Base-by-base conservation (phyloP, 2,797 vertebrate genomes). In the Tauraco hartlaubi region DNA sequence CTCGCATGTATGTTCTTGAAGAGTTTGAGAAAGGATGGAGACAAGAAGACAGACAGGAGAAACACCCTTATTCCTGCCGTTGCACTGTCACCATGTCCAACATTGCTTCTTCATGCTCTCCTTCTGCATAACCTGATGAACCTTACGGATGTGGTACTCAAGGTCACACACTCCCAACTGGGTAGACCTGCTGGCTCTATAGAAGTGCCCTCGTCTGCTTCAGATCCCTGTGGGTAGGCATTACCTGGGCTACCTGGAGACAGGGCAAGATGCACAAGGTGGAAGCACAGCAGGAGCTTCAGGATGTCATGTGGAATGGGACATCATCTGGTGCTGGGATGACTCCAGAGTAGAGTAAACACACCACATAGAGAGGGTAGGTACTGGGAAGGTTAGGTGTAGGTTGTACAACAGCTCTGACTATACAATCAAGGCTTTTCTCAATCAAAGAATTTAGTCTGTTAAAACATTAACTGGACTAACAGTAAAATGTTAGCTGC, bases 281-380 rank as follows among this genome's bases (percentile, higher is more conserved):
- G 3, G 33, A 51, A 68, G 19, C 11, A 20, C 9, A 33, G 35
- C 22, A 88, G 25, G 29, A 54, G 9, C 37, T 90, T 46, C 58
- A 54, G 51, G 19, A 41, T 4, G 1, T 11, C 16, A 6, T 0
- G 0, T 19, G 44, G 56, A 25, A 37, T 25, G 19, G 17, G 8
- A 35, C 8, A 67, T 29, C 44, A 12, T 12, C 17, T 49, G 8
- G 4, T 16, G 6, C 18, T 18, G 21, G 5, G 29, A 20, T 61
- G 22, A 43, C 43, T 44, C 26, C 25, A 18, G 16, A 41, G 17
- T 5, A 74, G 8, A 11, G 10, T 12, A 14, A 51, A 23, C 16
- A 54, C 4, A n/a, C 15, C 26, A 9, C 2, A 0, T 1, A 1
- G 39, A 11, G 6, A 17, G 29, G 1, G 1, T 1, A 29, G 25